Evolutionary conservation across 2,888 invertebrate genomes (phyloP).

Genomic region (Gastrophysa polygoni): DNA sequence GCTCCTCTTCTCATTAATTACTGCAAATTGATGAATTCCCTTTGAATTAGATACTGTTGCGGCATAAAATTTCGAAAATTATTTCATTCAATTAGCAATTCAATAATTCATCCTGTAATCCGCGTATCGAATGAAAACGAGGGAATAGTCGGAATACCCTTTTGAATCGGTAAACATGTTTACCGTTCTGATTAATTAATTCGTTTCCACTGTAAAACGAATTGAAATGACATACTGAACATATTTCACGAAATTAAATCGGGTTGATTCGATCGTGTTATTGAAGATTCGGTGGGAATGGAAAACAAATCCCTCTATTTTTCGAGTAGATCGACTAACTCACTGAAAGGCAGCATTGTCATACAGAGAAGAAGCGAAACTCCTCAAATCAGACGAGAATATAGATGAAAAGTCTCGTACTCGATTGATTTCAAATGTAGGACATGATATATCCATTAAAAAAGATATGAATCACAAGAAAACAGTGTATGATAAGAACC

Average conservation of each 20-base stretch:
- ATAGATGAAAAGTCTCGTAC: no score
- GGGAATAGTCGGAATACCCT: constrained; percentile 17
- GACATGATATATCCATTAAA: no score
- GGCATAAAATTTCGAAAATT: constrained; percentile 30
- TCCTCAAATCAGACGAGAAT: no score
- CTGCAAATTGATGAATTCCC: constrained; percentile 32
- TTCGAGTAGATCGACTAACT: no score
- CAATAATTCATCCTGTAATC: constrained; percentile 31
- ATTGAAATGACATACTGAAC: constrained; percentile 13
- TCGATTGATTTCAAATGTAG: no score
- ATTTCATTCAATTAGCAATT: constrained; percentile 31
- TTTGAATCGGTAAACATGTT: constrained; percentile 9
- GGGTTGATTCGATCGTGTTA: no score
- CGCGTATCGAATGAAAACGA: constrained; percentile 24
- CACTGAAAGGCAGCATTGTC: no score
- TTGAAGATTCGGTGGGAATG: no score
- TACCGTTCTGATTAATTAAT: constrained; percentile 13
- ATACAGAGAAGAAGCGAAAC: no score
- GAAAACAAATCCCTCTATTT: no score
- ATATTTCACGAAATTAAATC: neutral
- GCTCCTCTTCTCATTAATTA: constrained; percentile 34
- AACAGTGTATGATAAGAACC: no score
- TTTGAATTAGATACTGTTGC: constrained; percentile 32
- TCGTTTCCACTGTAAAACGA: constrained; percentile 1
- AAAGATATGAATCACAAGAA: no score